phyloP scores from a whole-genome alignment of 2,888 invertebrate species.

The Dasypolia templi region DNA sequence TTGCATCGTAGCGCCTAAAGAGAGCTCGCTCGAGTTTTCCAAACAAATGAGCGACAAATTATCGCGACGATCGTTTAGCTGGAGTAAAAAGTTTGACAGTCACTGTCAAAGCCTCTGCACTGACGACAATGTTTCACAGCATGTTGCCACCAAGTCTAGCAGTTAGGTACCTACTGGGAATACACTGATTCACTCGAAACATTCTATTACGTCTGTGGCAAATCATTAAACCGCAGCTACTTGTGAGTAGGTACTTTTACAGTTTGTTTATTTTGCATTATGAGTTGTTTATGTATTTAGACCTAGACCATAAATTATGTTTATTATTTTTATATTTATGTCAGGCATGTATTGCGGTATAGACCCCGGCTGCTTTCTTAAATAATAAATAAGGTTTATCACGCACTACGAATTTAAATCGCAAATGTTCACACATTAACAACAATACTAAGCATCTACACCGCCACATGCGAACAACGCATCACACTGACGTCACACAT shows the following conservation, averaged over 20 bases:
- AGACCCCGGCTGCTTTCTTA: too few species aligned
- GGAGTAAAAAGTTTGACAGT: not conserved
- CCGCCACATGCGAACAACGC: too few species aligned
- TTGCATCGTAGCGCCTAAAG: not conserved
- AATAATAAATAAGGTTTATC: too few species aligned
- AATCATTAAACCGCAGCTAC: conserved; percentile 9
- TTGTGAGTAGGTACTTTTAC: conserved; percentile 11
- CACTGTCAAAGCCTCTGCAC: conserved; percentile 2
- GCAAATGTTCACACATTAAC: too few species aligned
- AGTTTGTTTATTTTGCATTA: conserved; percentile 22
- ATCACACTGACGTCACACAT: too few species aligned
- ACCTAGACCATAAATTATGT: not conserved
- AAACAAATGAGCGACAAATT: not conserved
- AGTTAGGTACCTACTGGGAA: conserved; percentile 28
- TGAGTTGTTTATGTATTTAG: not conserved
- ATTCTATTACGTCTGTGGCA: conserved; percentile 35
- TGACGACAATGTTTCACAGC: not conserved
- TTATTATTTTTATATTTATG: not conserved
- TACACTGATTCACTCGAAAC: conserved; percentile 41
- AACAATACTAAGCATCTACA: too few species aligned
- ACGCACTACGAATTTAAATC: too few species aligned
- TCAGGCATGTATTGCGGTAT: not conserved
- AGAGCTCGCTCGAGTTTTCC: not conserved
- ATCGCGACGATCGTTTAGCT: not conserved
- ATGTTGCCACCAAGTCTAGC: conserved; percentile 43